phyloP scores from a whole-genome alignment of 1,140 invertebrate genomes.

The Sipha flava region DNA sequence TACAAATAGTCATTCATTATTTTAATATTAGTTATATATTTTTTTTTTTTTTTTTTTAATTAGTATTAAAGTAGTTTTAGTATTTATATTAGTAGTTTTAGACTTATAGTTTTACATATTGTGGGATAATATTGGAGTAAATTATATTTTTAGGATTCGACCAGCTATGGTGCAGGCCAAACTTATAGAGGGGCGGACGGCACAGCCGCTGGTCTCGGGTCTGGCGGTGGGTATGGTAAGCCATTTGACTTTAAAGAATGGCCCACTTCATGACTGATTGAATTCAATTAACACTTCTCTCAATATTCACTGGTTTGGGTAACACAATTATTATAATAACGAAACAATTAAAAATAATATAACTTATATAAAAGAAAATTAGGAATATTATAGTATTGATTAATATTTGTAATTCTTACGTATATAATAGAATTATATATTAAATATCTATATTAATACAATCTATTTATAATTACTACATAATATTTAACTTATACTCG shows the following conservation, averaged over 20 bases:
- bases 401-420: slow-evolving; percentile 19
- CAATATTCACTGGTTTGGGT: slow-evolving; percentile 33
- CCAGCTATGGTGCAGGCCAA: slow-evolving; percentile 44
- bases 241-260: slow-evolving; percentile 55
- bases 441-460: slow-evolving; percentile 34
- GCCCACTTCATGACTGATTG: slow-evolving; percentile 50
- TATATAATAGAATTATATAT: slow-evolving; percentile 33
- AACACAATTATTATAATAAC: slow-evolving; percentile 40
- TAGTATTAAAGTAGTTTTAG: neutral
- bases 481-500: slow-evolving; percentile 32
- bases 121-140: slow-evolving; percentile 27
- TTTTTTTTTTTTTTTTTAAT: neutral
- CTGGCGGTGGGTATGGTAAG: slow-evolving; percentile 53
- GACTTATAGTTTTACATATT: neutral
- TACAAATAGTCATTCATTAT: neutral
- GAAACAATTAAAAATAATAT: slow-evolving; percentile 36
- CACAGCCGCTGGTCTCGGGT: slow-evolving; percentile 48
- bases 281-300: slow-evolving; percentile 37
- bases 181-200: slow-evolving; percentile 45
- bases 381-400: slow-evolving; percentile 31
- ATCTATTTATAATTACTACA: slow-evolving; percentile 33
- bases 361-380: slow-evolving; percentile 31
- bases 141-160: slow-evolving; percentile 41
- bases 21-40: neutral
- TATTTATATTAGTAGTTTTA: neutral